Evolutionary conservation across 2,888 invertebrate species (phyloP), one percentile per base, ranked within the genome.

Genomic region (Synergus japonicus): DNA sequence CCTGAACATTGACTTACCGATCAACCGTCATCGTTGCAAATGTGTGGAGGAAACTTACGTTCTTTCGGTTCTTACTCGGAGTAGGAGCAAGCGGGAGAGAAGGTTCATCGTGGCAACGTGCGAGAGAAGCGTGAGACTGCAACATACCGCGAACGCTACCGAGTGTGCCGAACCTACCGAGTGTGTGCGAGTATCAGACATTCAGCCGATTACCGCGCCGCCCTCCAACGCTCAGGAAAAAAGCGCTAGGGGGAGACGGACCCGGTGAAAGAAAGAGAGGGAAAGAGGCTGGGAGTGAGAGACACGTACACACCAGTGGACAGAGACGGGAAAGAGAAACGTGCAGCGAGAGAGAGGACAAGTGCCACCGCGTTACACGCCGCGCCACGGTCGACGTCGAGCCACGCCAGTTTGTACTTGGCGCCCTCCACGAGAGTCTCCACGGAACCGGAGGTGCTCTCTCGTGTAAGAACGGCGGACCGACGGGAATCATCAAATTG

Each of bases 371-470:
- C 87, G 86, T 88, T 87, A 87, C 87, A 87, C 87, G 84, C 82
- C 90, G 89, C 90, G 90, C 89, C 89, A 90, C 90, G 92, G 91
- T 90, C 91, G 85, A 86, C 86, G 86, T 86, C 87, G 86, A 85
- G 84, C 86, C 87, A 85, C 88, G 88, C 86, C 90, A 90, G 90
- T 90, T 90, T 86, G 86, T 89, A 89, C 88, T 89, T 88, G 88
- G 88, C 89, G 87, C 84, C 84, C 84, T 83, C 80, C 82, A 84
- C 81, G 84, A 84, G 84, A 82, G 84, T 84, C 82, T 83, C 80
- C 77, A 81, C 81, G 81, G 78, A 54, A 83, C 79, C 79, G 81
- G 83, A 78, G 77, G 78, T 80, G 80, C 78, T 79, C 79, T 43
- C 46, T 78, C 76, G 69, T 64, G 76, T 66, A 54, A 80, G 79